Conservation (phyloP, 2,888 invertebrate species). For the Agrotis clavis region DNA sequence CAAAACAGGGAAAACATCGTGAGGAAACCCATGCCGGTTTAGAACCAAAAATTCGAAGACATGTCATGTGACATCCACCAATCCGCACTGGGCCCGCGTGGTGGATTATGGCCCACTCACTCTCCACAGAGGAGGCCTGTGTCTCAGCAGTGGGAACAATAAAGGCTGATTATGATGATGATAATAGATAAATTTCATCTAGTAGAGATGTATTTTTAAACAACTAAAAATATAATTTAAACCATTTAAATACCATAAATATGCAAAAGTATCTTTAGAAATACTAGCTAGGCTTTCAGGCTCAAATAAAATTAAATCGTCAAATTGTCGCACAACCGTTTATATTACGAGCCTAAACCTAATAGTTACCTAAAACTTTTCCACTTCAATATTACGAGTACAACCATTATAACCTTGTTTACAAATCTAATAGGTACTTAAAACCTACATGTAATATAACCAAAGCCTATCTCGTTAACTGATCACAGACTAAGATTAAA, state of each 20-base stretch:
- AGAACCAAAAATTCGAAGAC: too few relatives aligned
- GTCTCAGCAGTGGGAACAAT: too few relatives aligned
- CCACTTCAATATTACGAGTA: conserved; percentile 32
- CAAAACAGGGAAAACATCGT: too few relatives aligned
- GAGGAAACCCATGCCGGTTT: too few relatives aligned
- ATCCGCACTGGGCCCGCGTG: too few relatives aligned
- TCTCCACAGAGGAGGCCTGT: too few relatives aligned
- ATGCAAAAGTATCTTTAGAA: not conserved
- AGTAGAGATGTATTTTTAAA: not conserved
- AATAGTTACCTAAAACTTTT: conserved; percentile 20
- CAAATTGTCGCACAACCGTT: not conserved
- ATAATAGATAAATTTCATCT: too few relatives aligned
- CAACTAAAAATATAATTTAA: not conserved
- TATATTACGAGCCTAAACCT: not conserved
- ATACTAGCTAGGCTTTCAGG: not conserved
- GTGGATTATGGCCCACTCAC: too few relatives aligned
- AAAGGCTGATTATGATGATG: too few relatives aligned
- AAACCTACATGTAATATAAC: conserved; percentile 16
- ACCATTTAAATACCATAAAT: too few relatives aligned
- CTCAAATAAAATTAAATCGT: too few relatives aligned
- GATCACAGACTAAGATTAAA: conserved; percentile 45
- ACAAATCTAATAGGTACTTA: not conserved
- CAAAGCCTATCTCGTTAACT: conserved; percentile 31
- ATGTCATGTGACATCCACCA: too few relatives aligned
- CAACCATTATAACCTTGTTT: conserved; percentile 12